A percentile compares a stretch with the other conserved stretches of the same genome.
Evolutionary conservation across 2,113 vertebrate genomes (phyloP).

Genomic region (Marmota flaviventris): DNA sequence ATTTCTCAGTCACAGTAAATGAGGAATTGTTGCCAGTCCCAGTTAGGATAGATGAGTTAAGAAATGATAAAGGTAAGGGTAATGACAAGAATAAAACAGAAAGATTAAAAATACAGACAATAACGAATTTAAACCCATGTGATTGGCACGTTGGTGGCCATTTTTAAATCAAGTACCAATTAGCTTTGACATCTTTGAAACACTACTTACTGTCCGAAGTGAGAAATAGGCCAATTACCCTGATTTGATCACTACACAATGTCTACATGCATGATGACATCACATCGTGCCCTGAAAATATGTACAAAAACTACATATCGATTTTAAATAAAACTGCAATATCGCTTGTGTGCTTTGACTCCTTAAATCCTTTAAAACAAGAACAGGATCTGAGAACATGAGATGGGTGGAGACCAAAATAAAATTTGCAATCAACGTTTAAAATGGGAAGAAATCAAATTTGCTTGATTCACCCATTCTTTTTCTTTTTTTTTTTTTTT

Average conservation of each 20-base stretch:
- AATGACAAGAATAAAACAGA: background rate
- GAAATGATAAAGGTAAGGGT: background rate
- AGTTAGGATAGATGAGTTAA: background rate
- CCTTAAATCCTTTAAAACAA: background rate
- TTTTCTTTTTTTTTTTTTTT: background rate
- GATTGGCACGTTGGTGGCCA: background rate
- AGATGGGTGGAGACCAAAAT: background rate
- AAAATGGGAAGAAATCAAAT: background rate
- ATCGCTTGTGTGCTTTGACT: background rate
- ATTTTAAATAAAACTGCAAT: background rate
- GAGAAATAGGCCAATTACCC: background rate
- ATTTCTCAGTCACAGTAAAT: background rate
- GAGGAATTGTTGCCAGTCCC: background rate
- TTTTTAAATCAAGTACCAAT: conserved; percentile 11
- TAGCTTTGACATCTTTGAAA: background rate
- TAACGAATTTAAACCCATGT: background rate
- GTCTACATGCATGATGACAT: background rate
- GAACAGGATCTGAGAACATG: background rate
- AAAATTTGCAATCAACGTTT: conserved; percentile 27
- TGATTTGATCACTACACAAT: background rate
- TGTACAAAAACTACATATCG: background rate
- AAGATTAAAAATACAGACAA: background rate
- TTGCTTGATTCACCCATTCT: background rate
- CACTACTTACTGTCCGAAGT: background rate
- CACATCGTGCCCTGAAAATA: background rate